Evolutionary conservation across 2,888 invertebrate species (phyloP), one percentile per base, ranked within the genome.

Genomic region (Urechis unicinctus): DNA sequence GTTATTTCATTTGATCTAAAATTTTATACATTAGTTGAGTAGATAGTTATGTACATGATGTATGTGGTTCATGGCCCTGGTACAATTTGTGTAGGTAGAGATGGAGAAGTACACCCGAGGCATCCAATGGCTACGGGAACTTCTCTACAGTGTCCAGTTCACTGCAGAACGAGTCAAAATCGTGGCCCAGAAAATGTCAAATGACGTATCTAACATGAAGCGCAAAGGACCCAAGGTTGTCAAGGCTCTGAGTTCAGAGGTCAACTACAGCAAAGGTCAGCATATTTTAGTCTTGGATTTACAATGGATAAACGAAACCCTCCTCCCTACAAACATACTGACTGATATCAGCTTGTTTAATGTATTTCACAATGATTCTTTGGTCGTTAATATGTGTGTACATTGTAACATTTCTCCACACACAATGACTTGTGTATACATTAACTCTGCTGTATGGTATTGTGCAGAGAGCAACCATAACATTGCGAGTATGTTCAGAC

Each of bases 101-200:
- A 83, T 85, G 0, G 81, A 83, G 51, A 89, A 90, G 71, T 90
- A 89, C 71, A 81, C 82, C 21, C 82, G 82, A 60, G 88, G 89
- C 0, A 84, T 93, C 13, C 81, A 84, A 52, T 91, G 89, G 85
- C 75, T 91, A 52, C 82, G 84, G 62, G 88, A 91, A 66, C 80
- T 93, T 29, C 71, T 93, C 30, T 88, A 85, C 68, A 77, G 84
- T 5, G 85, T 87, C 0, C 83, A 85, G 62, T 84, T 91, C 64
- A 86, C 85, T 0, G 82, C 83, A 17, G 89, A 90, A 51, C 81
- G 91, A 60, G 75, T 91, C 47, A 83, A 86, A 66, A 86, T 90
- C 28, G 85, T 89, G 62, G 87, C 88, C 0, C 85, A 86, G 60
- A 88, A 91, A 75, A 83, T 92, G 79, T 83, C 87, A 49, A 91